Base-by-base conservation (phyloP, 2,888 invertebrate species). In the Criorhina ranunculi region DNA sequence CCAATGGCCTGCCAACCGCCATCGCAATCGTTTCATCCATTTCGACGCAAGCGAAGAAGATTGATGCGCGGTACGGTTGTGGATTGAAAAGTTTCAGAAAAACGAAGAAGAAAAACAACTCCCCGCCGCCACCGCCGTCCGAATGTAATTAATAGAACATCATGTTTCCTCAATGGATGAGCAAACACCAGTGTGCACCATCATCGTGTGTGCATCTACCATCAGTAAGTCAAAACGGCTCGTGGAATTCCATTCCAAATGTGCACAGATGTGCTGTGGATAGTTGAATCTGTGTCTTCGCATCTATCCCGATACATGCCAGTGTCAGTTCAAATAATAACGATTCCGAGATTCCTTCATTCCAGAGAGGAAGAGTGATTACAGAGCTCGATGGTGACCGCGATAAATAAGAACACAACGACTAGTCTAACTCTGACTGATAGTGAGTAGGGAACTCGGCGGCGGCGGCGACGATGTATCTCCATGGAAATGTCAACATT, bases 141-240 rank as follows among this genome's bases (percentile, higher is more conserved):
- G 49, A 76, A 64, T 85, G 80, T 85, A 85, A 85, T 85, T 85
- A 85, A 85, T 85, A 85, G 85, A 85, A 85, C 85, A 85, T 85
- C 85, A 85, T 85, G 85, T 85, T 80, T 66, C 85, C 59, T 76
- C 75, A 80, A 80, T 85, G 85, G 75, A 70, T 85, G 75, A 80
- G 60, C 69, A 85, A 76, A 85, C 85, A 79, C 75, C 75, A 76
- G 59, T 53, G 59, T 53, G 57, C 75, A 37, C 64, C 66, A 66
- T 33, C 62, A 42, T 44, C 17, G 15, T 8, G 17, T 12, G 31
- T 37, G 49, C 49, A 75, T 57, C 33, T 42, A n/a, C 53, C 33
- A 64, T 62, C 57, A 53, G 19, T 46, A n/a, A 12, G 12, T 42
- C 19, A 31, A 42, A 15, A 37, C 17, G 49, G 37, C 64, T 15